Percentiles rank a stretch among this genome's conserved stretches.
Conservation (phyloP, 2,113 vertebrate genomes). For the Calidris pugnax region DNA sequence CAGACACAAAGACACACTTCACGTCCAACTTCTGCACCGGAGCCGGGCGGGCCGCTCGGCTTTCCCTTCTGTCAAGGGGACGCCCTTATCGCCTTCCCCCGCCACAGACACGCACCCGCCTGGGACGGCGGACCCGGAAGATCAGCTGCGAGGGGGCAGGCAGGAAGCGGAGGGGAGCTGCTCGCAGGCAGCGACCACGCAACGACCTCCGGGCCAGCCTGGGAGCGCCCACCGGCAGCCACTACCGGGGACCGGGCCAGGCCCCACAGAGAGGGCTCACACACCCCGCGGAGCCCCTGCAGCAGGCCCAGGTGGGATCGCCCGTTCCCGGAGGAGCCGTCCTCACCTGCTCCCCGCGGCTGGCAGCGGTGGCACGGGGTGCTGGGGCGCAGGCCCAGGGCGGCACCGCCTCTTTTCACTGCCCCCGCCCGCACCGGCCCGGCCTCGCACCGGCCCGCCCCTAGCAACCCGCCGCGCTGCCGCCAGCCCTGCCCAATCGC, state of each 20-base stretch:
- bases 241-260: rapidly evolving
- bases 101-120: not conserved
- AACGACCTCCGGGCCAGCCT: no score
- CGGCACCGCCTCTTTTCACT: not conserved
- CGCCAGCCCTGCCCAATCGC: not conserved
- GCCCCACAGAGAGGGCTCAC: rapidly evolving
- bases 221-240: not conserved
- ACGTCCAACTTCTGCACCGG: not conserved
- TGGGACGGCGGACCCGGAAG: not conserved
- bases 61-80: rapidly evolving
- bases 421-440: not conserved
- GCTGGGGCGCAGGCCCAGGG: not conserved
- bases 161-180: not conserved
- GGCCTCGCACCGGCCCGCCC: not conserved
- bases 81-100: not conserved
- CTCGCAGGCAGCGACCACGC: no score
- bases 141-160: not conserved
- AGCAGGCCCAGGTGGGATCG: rapidly evolving
- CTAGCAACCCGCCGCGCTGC: not conserved
- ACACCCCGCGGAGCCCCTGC: rapidly evolving
- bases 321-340: rapidly evolving
- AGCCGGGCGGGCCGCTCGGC: rapidly evolving
- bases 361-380: rapidly evolving
- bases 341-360: not conserved
- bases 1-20: no score